Base-by-base conservation (phyloP, 2,888 invertebrate genomes). In the Agrochola circellaris region DNA sequence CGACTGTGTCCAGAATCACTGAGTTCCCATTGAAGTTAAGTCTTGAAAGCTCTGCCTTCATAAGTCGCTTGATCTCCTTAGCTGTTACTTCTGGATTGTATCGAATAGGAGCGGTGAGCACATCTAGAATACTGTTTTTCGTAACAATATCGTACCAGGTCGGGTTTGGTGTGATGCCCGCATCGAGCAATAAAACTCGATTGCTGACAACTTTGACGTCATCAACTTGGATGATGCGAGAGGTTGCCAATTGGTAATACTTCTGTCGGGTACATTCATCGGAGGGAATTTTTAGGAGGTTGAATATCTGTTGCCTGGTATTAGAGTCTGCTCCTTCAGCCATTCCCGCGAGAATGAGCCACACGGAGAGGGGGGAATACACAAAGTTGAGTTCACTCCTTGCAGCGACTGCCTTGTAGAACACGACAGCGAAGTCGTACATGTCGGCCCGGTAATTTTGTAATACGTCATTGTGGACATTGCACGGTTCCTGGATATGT, bases 321-420 rank as follows among this genome's bases (percentile, higher is more conserved):
- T 54, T 65, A 1, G 79, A 71, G 9, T 80, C 85, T 6, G 86
- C 70, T 42, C 90, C 90, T 84, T 90, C 90, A 5, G 87, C 86
- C 30, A 90, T 71, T 1, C 86, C 89, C 1, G 86, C 87, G 0
- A 88, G 80, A 2, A 81, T 81, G 26, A 89, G 54, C 88, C 90
- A 90, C 15, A 84, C 58, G 8, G 89, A 87, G 26, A 73, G 76
- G 0, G 89, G 87, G 0, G 90, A 88, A 64, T 73, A 79, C 1
- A 82, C 83, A n/a, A 88, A 88, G 56, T 88, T 83, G 9, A 64
- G 48, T 17, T 80, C 67, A 26, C 72, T 81, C 26, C 48, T 58
- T 1, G 61, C 61, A 13, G 82, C 68, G 4, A 87, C 64, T 1
- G 23, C 67, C 45, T 77, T 82, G 56, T 76, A 85, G 38, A 80